Percentiles rank a stretch among this genome's conserved stretches.
These are phyloP conservation scores for Dendrocopos noguchii DNA, from an alignment of 2,113 vertebrate genomes.

Conservation along the genomic window DNA sequence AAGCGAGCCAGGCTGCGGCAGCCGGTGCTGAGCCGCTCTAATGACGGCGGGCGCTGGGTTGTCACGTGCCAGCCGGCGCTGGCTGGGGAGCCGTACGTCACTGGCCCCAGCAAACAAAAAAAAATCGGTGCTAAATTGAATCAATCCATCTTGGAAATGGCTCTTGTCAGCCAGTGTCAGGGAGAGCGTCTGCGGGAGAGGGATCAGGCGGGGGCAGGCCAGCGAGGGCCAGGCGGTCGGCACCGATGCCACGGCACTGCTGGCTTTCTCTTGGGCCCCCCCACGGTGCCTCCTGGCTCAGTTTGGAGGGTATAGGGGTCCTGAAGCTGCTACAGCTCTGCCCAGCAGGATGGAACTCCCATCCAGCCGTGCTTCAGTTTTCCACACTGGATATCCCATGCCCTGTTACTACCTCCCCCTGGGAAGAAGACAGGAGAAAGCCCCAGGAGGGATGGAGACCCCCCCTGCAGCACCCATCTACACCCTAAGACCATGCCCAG, in stretches of 20 bases:
- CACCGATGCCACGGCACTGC: neutral
- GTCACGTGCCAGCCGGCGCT: constrained; percentile 65
- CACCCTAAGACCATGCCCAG: neutral
- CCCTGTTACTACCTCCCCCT: neutral
- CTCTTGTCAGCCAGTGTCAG: constrained; percentile 85
- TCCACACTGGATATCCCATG: neutral
- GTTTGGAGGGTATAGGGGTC: accelerated
- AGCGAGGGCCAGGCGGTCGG: constrained; percentile 30
- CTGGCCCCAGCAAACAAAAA: constrained; percentile 69
- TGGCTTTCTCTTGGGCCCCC: neutral
- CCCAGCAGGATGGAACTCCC: neutral
- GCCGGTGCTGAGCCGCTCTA: constrained; percentile 53
- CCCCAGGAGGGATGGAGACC: neutral
- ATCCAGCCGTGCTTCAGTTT: neutral
- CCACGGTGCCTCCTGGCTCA: neutral
- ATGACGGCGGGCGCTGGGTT: constrained; percentile 70
- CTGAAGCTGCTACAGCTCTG: accelerated
- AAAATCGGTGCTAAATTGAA: constrained; percentile 87
- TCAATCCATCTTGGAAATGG: constrained; percentile 91
- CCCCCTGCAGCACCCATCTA: neutral
- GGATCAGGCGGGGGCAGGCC: constrained; percentile 74
- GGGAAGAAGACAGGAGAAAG: neutral
- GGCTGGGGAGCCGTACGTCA: constrained; percentile 78
- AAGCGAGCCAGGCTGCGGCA: neutral
- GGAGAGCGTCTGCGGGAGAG: constrained; percentile 76